Evolutionary conservation across 2,888 invertebrate genomes (phyloP).

Genomic region (Ceratothoa steindachneri): DNA sequence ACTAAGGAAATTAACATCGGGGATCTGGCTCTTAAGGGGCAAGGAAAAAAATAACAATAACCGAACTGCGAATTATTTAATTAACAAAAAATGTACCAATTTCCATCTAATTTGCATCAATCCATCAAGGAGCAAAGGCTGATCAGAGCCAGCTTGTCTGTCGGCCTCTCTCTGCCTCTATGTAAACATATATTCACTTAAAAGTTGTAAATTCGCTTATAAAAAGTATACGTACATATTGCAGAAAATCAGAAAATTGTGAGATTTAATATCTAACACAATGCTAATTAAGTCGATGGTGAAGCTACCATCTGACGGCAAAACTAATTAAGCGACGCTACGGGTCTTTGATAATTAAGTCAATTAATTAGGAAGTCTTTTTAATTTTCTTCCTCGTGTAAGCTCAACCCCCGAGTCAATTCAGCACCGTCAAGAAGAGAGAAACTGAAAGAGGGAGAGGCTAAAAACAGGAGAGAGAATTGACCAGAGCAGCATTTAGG

Average conservation of each 20-base stretch:
- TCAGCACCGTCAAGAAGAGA: constrained; percentile 6
- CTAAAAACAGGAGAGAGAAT: background rate
- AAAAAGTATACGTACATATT: constrained; percentile 1
- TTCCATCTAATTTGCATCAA: too few species aligned
- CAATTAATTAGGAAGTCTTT: constrained; percentile 6
- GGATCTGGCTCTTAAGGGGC: too few species aligned
- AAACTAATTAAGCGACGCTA: constrained; percentile 10
- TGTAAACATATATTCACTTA: too few species aligned
- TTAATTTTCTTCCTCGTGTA: constrained; percentile 6
- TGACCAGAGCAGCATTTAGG: too few species aligned
- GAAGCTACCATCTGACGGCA: constrained; percentile 8
- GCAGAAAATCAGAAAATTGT: background rate
- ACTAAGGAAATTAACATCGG: too few species aligned
- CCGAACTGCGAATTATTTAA: too few species aligned
- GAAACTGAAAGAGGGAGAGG: background rate
- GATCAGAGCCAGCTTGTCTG: too few species aligned
- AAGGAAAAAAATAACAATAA: too few species aligned
- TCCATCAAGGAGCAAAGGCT: too few species aligned
- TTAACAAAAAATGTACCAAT: too few species aligned
- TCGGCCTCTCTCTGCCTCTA: too few species aligned
- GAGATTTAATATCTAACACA: constrained; percentile 13
- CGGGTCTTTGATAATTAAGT: constrained; percentile 15
- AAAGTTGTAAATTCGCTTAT: background rate
- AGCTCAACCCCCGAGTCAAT: constrained; percentile 14
- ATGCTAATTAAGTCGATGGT: constrained; percentile 12